Conservation (phyloP, 2,797 vertebrate species). For the Pantherophis vulpinus region DNA sequence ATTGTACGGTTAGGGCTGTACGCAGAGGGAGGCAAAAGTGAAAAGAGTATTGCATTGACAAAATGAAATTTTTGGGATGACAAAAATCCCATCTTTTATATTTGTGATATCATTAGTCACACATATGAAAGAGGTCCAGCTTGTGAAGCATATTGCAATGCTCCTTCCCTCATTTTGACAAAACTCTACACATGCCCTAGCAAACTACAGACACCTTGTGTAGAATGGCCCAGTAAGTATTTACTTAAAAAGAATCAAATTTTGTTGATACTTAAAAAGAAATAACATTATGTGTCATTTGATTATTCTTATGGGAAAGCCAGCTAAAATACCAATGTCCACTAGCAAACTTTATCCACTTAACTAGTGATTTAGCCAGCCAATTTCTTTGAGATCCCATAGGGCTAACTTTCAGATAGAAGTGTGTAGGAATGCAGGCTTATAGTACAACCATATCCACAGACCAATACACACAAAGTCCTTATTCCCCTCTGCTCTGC, state of each 20-base stretch:
- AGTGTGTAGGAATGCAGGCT: not conserved
- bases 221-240: not conserved
- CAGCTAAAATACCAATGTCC: not conserved
- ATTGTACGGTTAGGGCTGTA: not conserved
- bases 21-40: not conserved
- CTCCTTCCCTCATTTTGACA: not conserved
- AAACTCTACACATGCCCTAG: not conserved
- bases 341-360: constrained; percentile 23
- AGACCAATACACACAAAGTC: not conserved
- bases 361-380: constrained; percentile 32
- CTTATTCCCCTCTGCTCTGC: not conserved
- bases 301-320: not conserved
- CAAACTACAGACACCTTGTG: not conserved
- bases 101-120: not conserved
- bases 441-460: not conserved
- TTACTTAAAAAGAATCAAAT: not conserved
- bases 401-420: not conserved
- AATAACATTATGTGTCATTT: not conserved
- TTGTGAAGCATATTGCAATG: not conserved
- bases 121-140: not conserved
- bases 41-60: not conserved
- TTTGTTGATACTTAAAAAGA: not conserved
- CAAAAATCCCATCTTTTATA: not conserved
- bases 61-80: not conserved
- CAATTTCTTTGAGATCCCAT: constrained; percentile 41